Evolutionary conservation across 2,113 vertebrate genomes (phyloP), one percentile per base, ranked within the genome.

Genomic region (Rana temporaria): DNA sequence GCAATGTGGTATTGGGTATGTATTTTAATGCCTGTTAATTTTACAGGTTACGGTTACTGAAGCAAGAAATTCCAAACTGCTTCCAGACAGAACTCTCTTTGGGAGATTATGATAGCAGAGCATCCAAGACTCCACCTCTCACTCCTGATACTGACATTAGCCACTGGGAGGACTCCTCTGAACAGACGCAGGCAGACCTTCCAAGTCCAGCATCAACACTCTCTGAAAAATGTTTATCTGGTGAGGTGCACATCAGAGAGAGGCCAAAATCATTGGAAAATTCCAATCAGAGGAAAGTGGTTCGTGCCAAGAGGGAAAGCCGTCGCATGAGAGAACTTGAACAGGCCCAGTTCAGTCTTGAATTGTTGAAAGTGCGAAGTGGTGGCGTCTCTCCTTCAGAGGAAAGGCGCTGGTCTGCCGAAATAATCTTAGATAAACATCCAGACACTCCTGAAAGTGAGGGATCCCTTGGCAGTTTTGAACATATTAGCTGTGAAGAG

Each of bases 291-390:
- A 98, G 96, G 84, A 97, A 94, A 87, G 93, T 92, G 52, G 91
- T 93, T 4, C 94, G 98, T 55, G 95, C 98, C 81, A 99, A 99
- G 88, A 93, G 98, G 80, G 97, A 98, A 88, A 99, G 95, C 79
- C 93, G 98, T 64, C 91, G 98, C 84, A 97, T 98, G 96, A 93
- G 98, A 74, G 98, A 99, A 77, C 85, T 99, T 84, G 98, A 99
- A 22, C 98, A 99, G 87, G 98, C 98, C 0, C 95, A 96, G 84
- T 99, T 99, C 88, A 99, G 98, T 87, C 91, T 99, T 89, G 96
- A 98, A 87, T 90, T 99, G 82, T 94, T 98, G 0, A 99, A 99
- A 87, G 97, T 98, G 0, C 95, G 98, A 7, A 95, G 96, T 30
- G 96, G 92, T 0, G 90, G 95, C 4, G 82, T 91, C 0, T 98